Evolutionary conservation across 2,797 vertebrate species (phyloP).

Genomic region (Australoheros facetus): DNA sequence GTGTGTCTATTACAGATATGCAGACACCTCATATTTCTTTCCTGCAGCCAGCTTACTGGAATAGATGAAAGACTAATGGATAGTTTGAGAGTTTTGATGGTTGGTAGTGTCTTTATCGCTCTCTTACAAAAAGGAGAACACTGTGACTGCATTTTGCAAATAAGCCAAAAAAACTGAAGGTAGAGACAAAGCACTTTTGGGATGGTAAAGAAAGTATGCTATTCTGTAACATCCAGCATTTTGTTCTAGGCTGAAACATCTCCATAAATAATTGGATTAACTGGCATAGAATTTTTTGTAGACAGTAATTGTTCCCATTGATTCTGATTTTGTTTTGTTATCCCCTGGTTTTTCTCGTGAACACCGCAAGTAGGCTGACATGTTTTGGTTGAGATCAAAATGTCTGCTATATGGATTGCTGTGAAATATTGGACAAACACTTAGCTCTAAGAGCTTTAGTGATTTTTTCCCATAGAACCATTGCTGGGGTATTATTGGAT

Average conservation of each 20-base stretch:
- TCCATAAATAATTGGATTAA: not conserved
- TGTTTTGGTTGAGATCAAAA: not conserved
- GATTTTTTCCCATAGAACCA: not conserved
- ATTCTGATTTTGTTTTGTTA: not conserved
- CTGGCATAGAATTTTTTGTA: not conserved
- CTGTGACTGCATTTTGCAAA: slow-evolving; percentile 1
- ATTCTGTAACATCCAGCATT: not conserved
- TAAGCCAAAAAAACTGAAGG: not conserved
- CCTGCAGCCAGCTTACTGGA: slow-evolving; percentile 50
- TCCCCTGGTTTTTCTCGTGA: not conserved
- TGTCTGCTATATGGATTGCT: not conserved
- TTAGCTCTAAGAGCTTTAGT: slow-evolving; percentile 1
- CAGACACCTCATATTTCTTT: slow-evolving; percentile 49
- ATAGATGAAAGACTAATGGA: slow-evolving; percentile 62
- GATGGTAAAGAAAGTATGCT: not conserved
- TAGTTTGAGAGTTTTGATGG: slow-evolving; percentile 53
- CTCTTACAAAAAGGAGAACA: slow-evolving; percentile 48
- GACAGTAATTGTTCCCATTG: not conserved
- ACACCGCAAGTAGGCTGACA: not conserved
- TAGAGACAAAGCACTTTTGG: not conserved
- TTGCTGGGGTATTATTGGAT: not conserved
- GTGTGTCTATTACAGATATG: slow-evolving; percentile 67
- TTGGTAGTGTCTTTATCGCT: slow-evolving; percentile 36
- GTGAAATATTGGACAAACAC: slow-evolving; percentile 9
- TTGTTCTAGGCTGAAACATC: not conserved